Conservation (phyloP, 53 echinoderm and acorn worm species). For the Hippasteria phrygiana region DNA sequence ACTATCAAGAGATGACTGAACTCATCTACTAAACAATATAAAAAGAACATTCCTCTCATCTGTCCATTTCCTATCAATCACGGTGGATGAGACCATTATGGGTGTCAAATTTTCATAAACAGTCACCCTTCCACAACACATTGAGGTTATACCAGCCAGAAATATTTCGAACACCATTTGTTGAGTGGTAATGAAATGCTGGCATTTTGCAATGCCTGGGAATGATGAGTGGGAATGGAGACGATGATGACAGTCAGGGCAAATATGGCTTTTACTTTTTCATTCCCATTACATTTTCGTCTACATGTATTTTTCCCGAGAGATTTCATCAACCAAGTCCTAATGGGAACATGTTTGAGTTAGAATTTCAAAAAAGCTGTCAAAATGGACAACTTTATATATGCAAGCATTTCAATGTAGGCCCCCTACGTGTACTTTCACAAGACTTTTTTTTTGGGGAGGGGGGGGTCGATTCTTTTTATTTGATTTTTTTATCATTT, state of each 20-base stretch:
- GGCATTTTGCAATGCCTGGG: constrained; percentile 6
- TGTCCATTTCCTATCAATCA: constrained; percentile 29
- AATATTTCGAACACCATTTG: constrained; percentile 2
- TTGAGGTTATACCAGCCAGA: neutral
- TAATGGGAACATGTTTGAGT: neutral
- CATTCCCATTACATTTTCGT: neutral
- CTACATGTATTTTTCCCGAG: neutral
- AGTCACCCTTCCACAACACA: neutral
- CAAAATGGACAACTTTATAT: neutral
- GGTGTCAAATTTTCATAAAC: neutral
- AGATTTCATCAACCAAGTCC: neutral
- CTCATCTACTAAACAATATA: no score
- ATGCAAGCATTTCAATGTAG: no score
- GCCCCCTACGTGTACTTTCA: no score
- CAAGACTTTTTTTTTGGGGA: no score
- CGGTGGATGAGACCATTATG: constrained; percentile 7
- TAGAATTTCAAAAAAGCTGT: neutral
- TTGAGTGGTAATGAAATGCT: constrained; percentile 22
- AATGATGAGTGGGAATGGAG: constrained; percentile 8
- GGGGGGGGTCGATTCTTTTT: no score
- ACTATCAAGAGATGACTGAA: no score
- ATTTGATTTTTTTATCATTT: no score
- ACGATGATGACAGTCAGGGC: neutral
- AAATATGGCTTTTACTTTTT: neutral
- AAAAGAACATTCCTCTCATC: neutral